phyloP scores from a whole-genome alignment of 1,140 invertebrate species.

The Penaeus indicus region DNA sequence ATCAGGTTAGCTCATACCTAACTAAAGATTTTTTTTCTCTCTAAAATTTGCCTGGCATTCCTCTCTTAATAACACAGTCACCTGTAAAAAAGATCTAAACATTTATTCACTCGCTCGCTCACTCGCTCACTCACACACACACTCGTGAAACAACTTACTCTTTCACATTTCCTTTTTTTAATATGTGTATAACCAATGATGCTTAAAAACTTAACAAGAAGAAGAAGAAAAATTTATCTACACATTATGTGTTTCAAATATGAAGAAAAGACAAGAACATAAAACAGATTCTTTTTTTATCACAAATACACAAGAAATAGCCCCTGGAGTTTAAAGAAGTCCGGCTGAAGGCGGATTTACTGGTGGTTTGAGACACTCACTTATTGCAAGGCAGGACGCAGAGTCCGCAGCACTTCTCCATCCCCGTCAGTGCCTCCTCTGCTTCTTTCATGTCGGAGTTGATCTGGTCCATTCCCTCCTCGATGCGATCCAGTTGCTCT shows the following conservation, averaged over 20 bases:
- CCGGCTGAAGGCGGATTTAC: not conserved
- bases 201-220: not conserved
- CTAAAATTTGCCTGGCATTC: not conserved
- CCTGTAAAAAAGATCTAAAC: not conserved
- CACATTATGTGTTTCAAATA: slow-evolving; percentile 23
- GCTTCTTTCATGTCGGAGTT: slow-evolving; percentile 99
- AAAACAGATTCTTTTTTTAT: not conserved
- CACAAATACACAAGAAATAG: not conserved
- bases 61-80: not conserved
- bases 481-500: slow-evolving; percentile 99
- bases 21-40: slow-evolving; percentile 6
- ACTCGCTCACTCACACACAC: no score
- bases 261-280: slow-evolving; percentile 15
- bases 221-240: not conserved
- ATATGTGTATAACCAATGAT: not conserved
- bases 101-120: no score
- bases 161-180: not conserved
- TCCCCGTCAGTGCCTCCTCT: slow-evolving; percentile 98
- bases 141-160: no score
- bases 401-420: slow-evolving; percentile 99
- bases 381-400: slow-evolving; percentile 98
- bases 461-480: slow-evolving; percentile 99
- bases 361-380: slow-evolving; percentile 72
- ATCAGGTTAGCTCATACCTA: no score
- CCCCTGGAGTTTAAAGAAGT: slow-evolving; percentile 11